Evolutionary conservation across 2,888 invertebrate genomes (phyloP).

Genomic region (Mechanitis messenoides): DNA sequence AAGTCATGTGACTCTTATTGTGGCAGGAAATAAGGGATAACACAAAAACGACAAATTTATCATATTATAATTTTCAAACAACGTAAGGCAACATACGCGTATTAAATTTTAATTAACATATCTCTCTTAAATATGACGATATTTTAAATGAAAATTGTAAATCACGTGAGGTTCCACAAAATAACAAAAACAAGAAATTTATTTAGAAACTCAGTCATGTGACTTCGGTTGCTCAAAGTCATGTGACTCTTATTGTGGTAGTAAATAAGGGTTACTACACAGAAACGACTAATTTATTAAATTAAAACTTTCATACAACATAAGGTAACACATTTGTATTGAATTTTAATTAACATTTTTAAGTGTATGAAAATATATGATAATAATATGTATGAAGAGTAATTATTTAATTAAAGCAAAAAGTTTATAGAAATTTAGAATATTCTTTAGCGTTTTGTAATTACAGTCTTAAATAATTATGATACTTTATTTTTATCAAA

Average conservation of each 20-base stretch:
- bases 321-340: too few relatives aligned
- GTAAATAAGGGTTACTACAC: slow-evolving; percentile 27
- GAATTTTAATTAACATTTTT: too few relatives aligned
- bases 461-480: too few relatives aligned
- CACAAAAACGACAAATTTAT: slow-evolving; percentile 31
- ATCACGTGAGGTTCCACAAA: not conserved
- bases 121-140: too few relatives aligned
- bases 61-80: not conserved
- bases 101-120: too few relatives aligned
- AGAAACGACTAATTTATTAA: slow-evolving; percentile 27
- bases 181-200: not conserved
- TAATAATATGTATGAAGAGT: too few relatives aligned
- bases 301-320: not conserved
- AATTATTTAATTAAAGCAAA: too few relatives aligned
- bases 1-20: slow-evolving; percentile 39
- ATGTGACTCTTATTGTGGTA: slow-evolving; percentile 37
- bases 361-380: too few relatives aligned
- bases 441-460: too few relatives aligned
- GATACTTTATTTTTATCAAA: too few relatives aligned
- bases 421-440: too few relatives aligned
- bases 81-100: too few relatives aligned
- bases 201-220: slow-evolving; percentile 1
- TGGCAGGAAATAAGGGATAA: slow-evolving; percentile 6
- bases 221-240: slow-evolving; percentile 22
- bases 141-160: not conserved